A percentile compares a stretch with the other conserved stretches of the same genome.
phyloP scores from a whole-genome alignment of 2,113 vertebrate species.

The human (Homo sapiens) region DNA sequence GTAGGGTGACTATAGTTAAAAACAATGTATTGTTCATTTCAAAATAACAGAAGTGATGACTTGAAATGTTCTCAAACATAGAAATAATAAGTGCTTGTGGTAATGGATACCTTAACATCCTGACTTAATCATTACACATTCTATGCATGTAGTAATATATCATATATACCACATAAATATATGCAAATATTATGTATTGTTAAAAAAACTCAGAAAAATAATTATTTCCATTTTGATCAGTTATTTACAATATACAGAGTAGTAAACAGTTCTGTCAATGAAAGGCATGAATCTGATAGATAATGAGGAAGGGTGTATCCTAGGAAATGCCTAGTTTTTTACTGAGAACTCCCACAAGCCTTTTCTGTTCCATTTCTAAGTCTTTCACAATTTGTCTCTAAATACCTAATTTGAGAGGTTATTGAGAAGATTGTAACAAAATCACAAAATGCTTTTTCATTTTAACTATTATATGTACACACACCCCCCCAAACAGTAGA shows the following conservation, averaged over 20 bases:
- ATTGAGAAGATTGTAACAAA: background rate
- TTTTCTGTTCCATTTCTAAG: background rate
- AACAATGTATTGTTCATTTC: background rate
- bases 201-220: background rate
- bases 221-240: background rate
- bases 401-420: background rate
- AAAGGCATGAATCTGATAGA: background rate
- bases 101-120: background rate
- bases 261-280: slow-evolving; percentile 7
- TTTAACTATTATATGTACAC: background rate
- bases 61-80: background rate
- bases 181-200: background rate
- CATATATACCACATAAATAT: background rate
- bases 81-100: background rate
- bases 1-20: background rate
- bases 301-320: background rate
- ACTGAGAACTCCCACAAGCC: background rate
- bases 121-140: background rate
- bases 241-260: background rate
- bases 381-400: background rate
- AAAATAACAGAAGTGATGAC: background rate
- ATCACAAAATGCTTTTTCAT: background rate
- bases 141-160: background rate
- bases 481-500: background rate
- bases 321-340: background rate